A percentile compares a stretch with the other conserved stretches of the same genome.
Evolutionary conservation across 2,113 vertebrate genomes (phyloP).

Genomic region (Heptranchias perlo): DNA sequence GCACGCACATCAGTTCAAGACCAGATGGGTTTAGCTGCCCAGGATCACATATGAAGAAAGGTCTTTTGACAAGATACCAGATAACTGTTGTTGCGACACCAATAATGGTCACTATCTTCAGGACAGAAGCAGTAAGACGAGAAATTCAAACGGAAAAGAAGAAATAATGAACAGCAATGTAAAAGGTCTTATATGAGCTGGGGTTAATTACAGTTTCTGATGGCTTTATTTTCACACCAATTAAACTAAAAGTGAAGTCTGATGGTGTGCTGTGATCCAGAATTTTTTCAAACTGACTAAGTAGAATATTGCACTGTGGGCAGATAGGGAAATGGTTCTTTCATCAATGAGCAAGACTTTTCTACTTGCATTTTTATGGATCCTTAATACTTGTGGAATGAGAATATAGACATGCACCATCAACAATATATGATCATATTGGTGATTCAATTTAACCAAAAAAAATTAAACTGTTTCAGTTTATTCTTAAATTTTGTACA

Average conservation of each 20-base stretch:
- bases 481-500: background rate
- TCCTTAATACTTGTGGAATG: background rate
- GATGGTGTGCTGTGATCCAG: background rate
- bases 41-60: background rate
- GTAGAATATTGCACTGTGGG: background rate
- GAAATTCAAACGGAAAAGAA: background rate
- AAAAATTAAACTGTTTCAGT: background rate
- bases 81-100: background rate
- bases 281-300: background rate
- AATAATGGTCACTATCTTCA: background rate
- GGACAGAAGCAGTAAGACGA: background rate
- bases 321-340: background rate
- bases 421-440: no score
- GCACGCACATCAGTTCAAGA: no score
- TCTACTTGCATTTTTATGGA: background rate
- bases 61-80: background rate
- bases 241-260: background rate
- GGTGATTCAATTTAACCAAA: background rate
- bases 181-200: background rate
- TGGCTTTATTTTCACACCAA: background rate
- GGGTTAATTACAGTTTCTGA: background rate
- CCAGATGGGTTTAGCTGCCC: background rate
- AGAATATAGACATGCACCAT: background rate
- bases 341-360: background rate
- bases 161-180: background rate